Evolutionary conservation across 2,888 invertebrate genomes (phyloP).

Genomic region (Caenorhabditis zanzibari): DNA sequence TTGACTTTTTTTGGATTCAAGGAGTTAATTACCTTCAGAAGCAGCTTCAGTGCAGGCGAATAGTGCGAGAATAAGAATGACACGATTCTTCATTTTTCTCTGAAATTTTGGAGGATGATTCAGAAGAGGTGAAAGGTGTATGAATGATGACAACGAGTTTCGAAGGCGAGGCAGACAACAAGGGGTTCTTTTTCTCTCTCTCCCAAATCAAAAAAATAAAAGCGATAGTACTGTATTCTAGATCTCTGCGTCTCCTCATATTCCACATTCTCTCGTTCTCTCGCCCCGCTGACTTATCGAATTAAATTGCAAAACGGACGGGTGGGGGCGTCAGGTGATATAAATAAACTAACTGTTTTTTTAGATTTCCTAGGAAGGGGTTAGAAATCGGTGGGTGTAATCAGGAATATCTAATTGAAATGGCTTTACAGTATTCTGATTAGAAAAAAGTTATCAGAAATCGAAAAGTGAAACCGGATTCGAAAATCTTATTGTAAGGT

Average conservation of each 20-base stretch:
- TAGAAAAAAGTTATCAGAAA: slow-evolving; percentile 12
- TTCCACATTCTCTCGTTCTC: slow-evolving; percentile 13
- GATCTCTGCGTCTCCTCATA: slow-evolving; percentile 29
- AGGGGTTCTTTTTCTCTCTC: slow-evolving; percentile 6
- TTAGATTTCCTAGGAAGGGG: not conserved
- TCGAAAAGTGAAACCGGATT: not conserved
- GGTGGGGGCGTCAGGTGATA: slow-evolving; percentile 60
- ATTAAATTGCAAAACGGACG: slow-evolving; percentile 38
- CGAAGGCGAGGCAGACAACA: not conserved
- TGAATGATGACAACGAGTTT: slow-evolving; percentile 22
- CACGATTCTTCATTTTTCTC: slow-evolving; percentile 39
- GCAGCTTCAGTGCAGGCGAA: slow-evolving; percentile 36
- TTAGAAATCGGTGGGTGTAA: slow-evolving; percentile 25
- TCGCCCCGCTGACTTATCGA: slow-evolving; percentile 56
- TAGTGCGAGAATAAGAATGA: slow-evolving; percentile 26
- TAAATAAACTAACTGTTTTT: slow-evolving; percentile 34
- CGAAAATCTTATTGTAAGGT: not conserved
- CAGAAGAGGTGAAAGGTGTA: slow-evolving; percentile 26
- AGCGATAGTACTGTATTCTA: slow-evolving; percentile 48
- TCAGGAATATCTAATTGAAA: slow-evolving; percentile 13
- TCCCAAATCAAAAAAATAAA: slow-evolving; percentile 17
- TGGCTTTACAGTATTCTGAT: not conserved
- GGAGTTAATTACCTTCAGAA: slow-evolving; percentile 27
- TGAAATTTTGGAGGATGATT: not conserved
- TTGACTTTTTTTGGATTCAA: not conserved